A percentile compares a stretch with the other conserved stretches of the same genome.
phyloP scores from a whole-genome alignment of 2,113 vertebrate genomes.

The Podilymbus podiceps region DNA sequence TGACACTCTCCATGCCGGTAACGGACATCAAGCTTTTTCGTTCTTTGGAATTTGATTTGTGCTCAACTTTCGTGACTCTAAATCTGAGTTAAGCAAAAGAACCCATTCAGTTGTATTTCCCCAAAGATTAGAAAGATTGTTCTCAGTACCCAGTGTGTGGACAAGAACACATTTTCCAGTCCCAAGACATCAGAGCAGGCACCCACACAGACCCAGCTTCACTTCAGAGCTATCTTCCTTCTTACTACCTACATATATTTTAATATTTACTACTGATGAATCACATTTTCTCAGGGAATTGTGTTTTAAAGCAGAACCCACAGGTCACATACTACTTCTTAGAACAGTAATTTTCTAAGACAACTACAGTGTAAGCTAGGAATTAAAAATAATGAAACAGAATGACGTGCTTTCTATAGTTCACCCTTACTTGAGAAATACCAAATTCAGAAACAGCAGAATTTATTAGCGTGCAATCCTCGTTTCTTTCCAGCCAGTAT shows the following conservation, averaged over 20 bases:
- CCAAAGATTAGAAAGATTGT: background rate
- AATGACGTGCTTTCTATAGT: background rate
- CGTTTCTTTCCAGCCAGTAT: background rate
- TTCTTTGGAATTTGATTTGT: constrained; percentile 78
- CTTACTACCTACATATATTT: background rate
- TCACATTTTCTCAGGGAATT: background rate
- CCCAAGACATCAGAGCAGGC: background rate
- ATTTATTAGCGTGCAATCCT: background rate
- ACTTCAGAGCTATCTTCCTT: background rate
- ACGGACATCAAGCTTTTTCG: constrained; percentile 79
- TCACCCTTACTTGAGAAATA: background rate
- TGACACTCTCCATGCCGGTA: constrained; percentile 64
- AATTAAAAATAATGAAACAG: background rate
- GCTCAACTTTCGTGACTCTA: constrained; percentile 91
- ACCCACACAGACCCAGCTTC: fast-evolving
- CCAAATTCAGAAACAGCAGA: background rate
- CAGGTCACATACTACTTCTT: background rate
- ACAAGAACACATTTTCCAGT: background rate
- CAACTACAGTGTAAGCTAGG: background rate
- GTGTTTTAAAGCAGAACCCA: background rate
- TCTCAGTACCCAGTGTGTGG: background rate
- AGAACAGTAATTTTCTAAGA: background rate
- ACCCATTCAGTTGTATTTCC: background rate
- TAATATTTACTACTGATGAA: background rate
- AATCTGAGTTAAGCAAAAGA: constrained; percentile 76